Percentiles rank a stretch among this genome's conserved stretches.
Evolutionary conservation across 1,140 invertebrate species (phyloP).

Genomic region (Kradibia gibbosae): DNA sequence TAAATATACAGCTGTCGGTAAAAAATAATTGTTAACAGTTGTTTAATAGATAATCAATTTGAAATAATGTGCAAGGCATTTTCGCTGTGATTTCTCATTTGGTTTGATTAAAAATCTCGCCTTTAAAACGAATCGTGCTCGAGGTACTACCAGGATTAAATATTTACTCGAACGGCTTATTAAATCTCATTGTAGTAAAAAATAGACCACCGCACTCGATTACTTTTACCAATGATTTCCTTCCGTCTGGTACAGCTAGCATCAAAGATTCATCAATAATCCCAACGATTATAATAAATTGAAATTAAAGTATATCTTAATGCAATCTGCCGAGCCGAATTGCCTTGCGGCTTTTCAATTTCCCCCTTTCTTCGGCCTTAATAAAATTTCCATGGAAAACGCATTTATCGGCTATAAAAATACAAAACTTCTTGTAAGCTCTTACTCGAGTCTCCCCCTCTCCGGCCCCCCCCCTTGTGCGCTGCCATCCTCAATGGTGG

Average conservation of each 20-base stretch:
- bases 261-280: neutral
- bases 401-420: conserved; percentile 10
- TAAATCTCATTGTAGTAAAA: neutral
- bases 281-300: neutral
- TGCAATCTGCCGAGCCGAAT: neutral
- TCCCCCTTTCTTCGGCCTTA: neutral
- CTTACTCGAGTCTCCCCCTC: neutral
- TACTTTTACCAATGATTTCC: neutral
- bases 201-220: neutral
- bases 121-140: neutral
- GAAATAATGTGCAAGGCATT: neutral
- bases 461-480: too few species aligned
- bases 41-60: neutral
- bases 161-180: neutral
- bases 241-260: neutral
- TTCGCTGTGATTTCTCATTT: neutral
- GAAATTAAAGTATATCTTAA: neutral
- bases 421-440: neutral
- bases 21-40: neutral
- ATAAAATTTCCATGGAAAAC: neutral
- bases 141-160: neutral
- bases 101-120: neutral
- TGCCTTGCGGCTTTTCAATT: neutral
- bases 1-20: neutral
- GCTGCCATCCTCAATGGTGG: too few species aligned